Evolutionary conservation across 2,888 invertebrate species (phyloP), one percentile per base, ranked within the genome.

Genomic region (Acronicta alni): DNA sequence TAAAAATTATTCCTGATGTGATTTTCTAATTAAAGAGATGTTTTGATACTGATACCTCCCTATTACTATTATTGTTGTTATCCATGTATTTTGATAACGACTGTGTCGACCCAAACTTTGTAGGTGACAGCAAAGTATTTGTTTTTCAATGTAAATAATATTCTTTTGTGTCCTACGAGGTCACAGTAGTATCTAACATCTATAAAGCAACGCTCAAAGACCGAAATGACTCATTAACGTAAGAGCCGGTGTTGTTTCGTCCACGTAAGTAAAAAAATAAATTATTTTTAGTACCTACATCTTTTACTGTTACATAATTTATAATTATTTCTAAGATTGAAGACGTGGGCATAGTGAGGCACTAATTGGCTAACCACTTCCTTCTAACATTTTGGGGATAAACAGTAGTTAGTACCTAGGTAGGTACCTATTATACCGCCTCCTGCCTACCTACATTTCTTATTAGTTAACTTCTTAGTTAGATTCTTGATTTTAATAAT

Each of bases 81-180:
- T 51, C 53, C 51, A 17, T 51, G 26, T 43, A 54, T 51, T 47
- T 51, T 51, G 39, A 32, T 53, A 53, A 12, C 12, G 20, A 17
- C 26, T 35, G 30, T 35, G 18, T 47, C 37, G 20, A 4, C 9
- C 17, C 10, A 57, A 64, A 54, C 26, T 35, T 38, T 44, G 37
- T 37, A 54, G 41, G 23, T 47, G 20, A 46, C 41, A 52, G 15
- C n/a, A 37, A 38, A 16, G 12, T 56, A 65, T 65, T 65, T 72
- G 52, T 60, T 30, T 54, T 55, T 20, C 30, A 51, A 59, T 63
- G 70, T 72, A 77, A 74, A 76, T 61, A 77, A 57, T 61, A 64
- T 71, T 75, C 69, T 77, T 71, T 80, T 79, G 75, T 79, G 45
- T 63, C 0, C 14, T 68, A 64, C 5, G 45, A 60, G 72, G 75